Evolutionary conservation across 2,113 vertebrate species (phyloP), one percentile per base, ranked within the genome.

Genomic region (Psittacus erithacus): DNA sequence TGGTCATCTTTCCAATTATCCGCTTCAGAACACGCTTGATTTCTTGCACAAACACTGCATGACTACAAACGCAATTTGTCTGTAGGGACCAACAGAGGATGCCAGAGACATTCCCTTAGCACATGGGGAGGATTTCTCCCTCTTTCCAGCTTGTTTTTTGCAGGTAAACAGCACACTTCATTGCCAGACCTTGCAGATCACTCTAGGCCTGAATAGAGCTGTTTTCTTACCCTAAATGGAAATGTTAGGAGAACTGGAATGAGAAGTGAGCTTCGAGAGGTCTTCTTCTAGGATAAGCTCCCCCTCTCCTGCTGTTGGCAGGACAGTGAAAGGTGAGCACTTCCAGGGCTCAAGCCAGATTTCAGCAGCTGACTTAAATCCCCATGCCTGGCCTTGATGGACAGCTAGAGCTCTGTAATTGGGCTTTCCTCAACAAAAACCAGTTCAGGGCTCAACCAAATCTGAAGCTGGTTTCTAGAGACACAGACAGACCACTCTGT

Each of bases 1-100:
- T 95, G 96, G 41, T 91, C 91, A 96, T 94, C 92, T 94, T 70
- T 80, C 88, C 91, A 95, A 92, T 95, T 92, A 67, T 60, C 3
- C 74, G 53, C 88, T 85, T 91, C 78, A 89, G 88, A 95, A 67
- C 0, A 2, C 11, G 44, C 67, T 43, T 93, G 91, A 95, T 94
- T 76, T 82, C 96, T 80, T 74, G 70, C 55, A 70, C 94, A 92
- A 93, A 82, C 88, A 79, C 77, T 43, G 31, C 2, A 0, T 89
- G 95, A 75, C 92, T 93, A 79, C 38, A 73, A 62, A 93, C 29
- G 70, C 41, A 60, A 38, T 76, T 91, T 57, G 71, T 84, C 87
- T 43, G 44, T 3, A 4, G 43, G 62, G 41, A 88, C 47, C 23
- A 85, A 18, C 23, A 39, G 69, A 85, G 27, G 81, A 91, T 89